Percentiles rank a stretch among this genome's conserved stretches.
These are phyloP conservation scores for Meandrina meandrites DNA, from an alignment of 92 coral and sea anemone genomes.

Conservation along the genomic window DNA sequence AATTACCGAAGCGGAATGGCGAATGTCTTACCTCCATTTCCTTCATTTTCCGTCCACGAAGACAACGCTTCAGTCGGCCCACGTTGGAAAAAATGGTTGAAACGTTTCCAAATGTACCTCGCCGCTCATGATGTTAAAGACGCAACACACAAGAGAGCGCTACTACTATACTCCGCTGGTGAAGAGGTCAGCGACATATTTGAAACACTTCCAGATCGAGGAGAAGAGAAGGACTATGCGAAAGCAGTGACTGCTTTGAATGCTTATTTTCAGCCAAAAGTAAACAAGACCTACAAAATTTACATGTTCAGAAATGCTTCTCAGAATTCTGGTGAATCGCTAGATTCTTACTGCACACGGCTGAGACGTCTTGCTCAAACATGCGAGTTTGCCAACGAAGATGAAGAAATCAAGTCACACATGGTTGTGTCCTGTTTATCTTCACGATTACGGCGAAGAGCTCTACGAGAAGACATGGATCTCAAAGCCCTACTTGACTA, in stretches of 20 bases:
- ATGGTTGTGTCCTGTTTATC: slow-evolving; percentile 20
- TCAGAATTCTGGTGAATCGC: slow-evolving; percentile 29
- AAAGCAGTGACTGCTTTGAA: not conserved
- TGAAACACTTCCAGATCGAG: slow-evolving; percentile 10
- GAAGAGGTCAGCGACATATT: slow-evolving; percentile 12
- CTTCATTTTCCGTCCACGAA: slow-evolving; percentile 4
- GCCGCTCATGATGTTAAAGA: slow-evolving; percentile 28
- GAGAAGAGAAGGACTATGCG: slow-evolving; percentile 1
- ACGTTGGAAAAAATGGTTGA: slow-evolving; percentile 27
- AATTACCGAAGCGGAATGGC: slow-evolving; percentile 23
- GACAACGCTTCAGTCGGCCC: slow-evolving; percentile 28
- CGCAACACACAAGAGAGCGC: slow-evolving; percentile 6
- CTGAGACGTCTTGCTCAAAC: slow-evolving; percentile 25
- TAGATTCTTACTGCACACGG: slow-evolving; percentile 22
- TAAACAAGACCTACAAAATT: slow-evolving; percentile 28
- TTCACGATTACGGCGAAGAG: slow-evolving; percentile 27
- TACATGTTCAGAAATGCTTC: slow-evolving; percentile 39
- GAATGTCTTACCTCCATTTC: slow-evolving; percentile 20
- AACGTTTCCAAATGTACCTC: slow-evolving; percentile 13
- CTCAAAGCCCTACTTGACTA: slow-evolving; percentile 39
- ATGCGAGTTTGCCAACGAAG: not conserved
- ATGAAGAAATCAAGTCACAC: slow-evolving; percentile 21
- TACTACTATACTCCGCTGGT: slow-evolving; percentile 18
- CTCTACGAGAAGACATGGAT: slow-evolving; percentile 40
- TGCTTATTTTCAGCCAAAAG: slow-evolving; percentile 39